phyloP scores from a whole-genome alignment of 2,113 vertebrate genomes.

The Garra rufa region DNA sequence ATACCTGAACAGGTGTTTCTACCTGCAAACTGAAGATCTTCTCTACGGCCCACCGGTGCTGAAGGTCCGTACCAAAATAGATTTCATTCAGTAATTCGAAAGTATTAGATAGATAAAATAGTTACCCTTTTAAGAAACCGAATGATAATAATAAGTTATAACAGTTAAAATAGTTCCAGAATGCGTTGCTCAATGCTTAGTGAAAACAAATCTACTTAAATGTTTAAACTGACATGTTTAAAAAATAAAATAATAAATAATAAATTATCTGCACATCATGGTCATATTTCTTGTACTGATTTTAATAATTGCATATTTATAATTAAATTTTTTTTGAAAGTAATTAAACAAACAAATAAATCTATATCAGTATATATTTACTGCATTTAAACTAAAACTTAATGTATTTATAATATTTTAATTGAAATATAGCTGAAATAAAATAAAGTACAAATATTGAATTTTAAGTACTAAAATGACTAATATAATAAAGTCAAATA shows the following conservation, averaged over 20 bases:
- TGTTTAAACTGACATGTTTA: neutral
- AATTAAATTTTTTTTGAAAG: too few species aligned
- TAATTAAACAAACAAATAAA: neutral
- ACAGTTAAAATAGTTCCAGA: neutral
- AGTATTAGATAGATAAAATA: neutral
- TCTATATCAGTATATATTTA: too few species aligned
- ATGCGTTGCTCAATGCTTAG: neutral
- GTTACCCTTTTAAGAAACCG: neutral
- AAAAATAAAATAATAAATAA: neutral
- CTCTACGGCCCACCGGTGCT: conserved; percentile 88
- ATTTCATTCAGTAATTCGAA: neutral
- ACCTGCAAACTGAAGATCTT: conserved; percentile 91
- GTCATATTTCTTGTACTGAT: neutral
- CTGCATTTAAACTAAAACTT: too few species aligned
- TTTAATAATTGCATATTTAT: neutral
- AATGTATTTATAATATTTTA: too few species aligned
- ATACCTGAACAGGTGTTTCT: conserved; percentile 89
- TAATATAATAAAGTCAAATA: too few species aligned
- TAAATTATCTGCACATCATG: neutral
- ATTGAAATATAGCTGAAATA: too few species aligned
- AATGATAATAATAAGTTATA: neutral
- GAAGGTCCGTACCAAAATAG: conserved; percentile 78
- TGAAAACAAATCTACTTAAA: neutral
- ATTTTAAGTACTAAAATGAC: too few species aligned
- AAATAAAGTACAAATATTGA: too few species aligned